Evolutionary conservation across 2,888 invertebrate genomes (phyloP).

Genomic region (Ormyrus labotus): DNA sequence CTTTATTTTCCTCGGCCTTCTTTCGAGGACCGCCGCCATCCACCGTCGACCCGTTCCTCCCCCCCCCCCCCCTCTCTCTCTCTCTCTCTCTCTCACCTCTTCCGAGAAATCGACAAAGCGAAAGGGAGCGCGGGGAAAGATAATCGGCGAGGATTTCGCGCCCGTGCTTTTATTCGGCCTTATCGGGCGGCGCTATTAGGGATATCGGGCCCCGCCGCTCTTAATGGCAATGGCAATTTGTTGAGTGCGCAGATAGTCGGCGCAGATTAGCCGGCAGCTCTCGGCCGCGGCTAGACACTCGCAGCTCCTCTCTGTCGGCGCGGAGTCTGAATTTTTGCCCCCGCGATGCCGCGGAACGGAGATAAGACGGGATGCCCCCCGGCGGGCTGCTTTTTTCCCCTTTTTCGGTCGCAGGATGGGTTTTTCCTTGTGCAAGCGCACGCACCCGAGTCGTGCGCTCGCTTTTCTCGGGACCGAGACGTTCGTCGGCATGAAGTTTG

Average conservation of each 20-base stretch:
- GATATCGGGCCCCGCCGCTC: conserved; percentile 14
- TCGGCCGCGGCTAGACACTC: no score
- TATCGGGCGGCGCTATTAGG: conserved; percentile 44
- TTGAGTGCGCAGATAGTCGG: conserved; percentile 22
- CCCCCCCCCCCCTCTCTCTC: not conserved
- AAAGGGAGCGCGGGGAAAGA: not conserved
- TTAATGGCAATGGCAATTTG: conserved; percentile 49
- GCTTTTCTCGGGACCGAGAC: no score
- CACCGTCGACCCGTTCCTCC: not conserved
- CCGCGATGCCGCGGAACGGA: no score
- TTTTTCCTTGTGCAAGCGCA: no score
- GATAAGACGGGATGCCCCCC: not conserved
- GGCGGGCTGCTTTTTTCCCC: no score
- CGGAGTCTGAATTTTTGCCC: conserved; percentile 1
- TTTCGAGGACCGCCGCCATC: no score
- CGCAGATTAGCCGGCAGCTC: not conserved
- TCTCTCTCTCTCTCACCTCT: not conserved
- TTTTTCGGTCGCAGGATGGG: no score
- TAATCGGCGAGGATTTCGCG: conserved; percentile 35
- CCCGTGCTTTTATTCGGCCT: conserved; percentile 33
- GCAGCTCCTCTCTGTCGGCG: no score
- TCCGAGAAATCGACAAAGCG: conserved; percentile 26
- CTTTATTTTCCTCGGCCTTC: conserved; percentile 10
- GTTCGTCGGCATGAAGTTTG: no score
- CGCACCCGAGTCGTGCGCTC: no score